Evolutionary conservation across 2,797 vertebrate genomes (phyloP).

Genomic region (Anomalospiza imberbis): DNA sequence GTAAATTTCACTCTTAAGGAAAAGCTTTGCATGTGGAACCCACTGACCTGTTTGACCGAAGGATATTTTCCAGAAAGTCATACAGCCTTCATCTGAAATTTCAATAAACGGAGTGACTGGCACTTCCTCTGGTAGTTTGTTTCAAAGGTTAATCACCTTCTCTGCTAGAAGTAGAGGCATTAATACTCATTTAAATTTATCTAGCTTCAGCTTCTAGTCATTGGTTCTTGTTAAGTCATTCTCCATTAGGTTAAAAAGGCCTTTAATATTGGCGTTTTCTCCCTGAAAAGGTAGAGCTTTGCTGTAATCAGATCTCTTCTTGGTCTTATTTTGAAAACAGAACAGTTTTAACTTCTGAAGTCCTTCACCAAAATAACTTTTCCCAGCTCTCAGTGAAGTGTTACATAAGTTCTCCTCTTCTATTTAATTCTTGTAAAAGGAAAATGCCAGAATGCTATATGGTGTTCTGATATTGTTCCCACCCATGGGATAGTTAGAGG

Average conservation of each 20-base stretch:
- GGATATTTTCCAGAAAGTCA: slow-evolving; percentile 11
- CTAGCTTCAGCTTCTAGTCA: slow-evolving; percentile 24
- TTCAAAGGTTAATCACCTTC: slow-evolving; percentile 62
- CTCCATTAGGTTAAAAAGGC: slow-evolving; percentile 20
- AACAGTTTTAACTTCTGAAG: not conserved
- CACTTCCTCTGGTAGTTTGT: slow-evolving; percentile 35
- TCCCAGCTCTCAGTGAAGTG: not conserved
- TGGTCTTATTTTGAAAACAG: not conserved
- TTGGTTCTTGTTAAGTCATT: slow-evolving; percentile 54
- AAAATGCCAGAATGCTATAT: not conserved
- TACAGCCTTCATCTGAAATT: not conserved
- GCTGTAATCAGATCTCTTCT: slow-evolving; percentile 3
- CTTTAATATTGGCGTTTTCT: slow-evolving; percentile 21
- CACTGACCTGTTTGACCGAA: not conserved
- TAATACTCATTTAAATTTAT: slow-evolving; percentile 60
- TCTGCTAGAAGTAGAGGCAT: slow-evolving; percentile 50
- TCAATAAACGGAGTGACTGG: not conserved
- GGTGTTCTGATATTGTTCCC: not conserved
- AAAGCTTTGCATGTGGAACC: not conserved
- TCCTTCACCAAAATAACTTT: not conserved
- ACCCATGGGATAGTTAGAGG: not conserved
- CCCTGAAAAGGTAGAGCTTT: not conserved
- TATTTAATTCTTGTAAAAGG: not conserved
- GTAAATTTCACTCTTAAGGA: not conserved
- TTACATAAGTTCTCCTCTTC: not conserved